Evolutionary conservation across 2,797 vertebrate species (phyloP), one percentile per base, ranked within the genome.

Genomic region (Pseudochirops corinnae): DNA sequence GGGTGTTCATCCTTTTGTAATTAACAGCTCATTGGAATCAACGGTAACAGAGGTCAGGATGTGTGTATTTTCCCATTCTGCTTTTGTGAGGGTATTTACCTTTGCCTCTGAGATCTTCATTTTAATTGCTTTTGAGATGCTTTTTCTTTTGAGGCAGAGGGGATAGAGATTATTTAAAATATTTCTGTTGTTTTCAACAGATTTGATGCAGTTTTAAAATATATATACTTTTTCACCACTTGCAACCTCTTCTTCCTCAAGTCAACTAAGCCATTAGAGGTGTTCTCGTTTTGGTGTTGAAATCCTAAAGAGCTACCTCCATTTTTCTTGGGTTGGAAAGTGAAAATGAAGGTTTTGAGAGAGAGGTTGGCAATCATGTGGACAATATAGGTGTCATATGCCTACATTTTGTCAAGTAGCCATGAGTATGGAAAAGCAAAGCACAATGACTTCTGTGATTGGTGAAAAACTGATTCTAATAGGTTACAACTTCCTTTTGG

Each of bases 11-110:
- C 91, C 93, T 98, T 98, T 97, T 96, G 97, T 97, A 98, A 98
- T 98, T 98, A 98, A 97, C 95, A 98, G 92, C 92, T 98, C 97
- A 96, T 98, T 98, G 98, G 93, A 98, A 98, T 98, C 97, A 96
- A 92, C 94, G 92, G 67, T 97, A 97, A 94, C 96, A 26, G 95
- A 98, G 91, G 96, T 98, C 96, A 98, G 93, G 87, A 90, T 96
- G 39, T 74, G 16, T 97, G 93, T 96, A 97, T 98, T 98, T 97
- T 97, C 92, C 94, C 55, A 96, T 98, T 97, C 96, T 98, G 60
- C 56, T 95, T 97, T 97, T 94, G 57, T 94, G 96, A 0, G 0
- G 1, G 60, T 97, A 97, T 97, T 97, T 96, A 94, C 53, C 95
- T 96, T 97, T 74, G 94, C 91, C 90, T 96, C 97, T 97, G 95